Conservation (phyloP, 2,888 invertebrate genomes). For the Cybosia mesomella region DNA sequence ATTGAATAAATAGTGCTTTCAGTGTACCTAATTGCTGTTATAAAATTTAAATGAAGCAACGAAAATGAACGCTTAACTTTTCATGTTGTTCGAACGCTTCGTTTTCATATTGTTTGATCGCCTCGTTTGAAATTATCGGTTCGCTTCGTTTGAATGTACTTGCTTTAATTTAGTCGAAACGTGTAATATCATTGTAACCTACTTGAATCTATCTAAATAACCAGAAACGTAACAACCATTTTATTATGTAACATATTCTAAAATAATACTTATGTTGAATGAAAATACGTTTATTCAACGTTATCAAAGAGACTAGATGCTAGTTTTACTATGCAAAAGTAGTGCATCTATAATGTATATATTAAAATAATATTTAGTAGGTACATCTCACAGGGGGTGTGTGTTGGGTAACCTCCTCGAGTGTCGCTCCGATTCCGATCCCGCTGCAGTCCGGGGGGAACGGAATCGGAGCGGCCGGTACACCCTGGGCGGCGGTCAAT, state of each 20-base stretch:
- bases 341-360: background rate
- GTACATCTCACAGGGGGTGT: too few species aligned
- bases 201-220: constrained; percentile 27
- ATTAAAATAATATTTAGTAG: background rate
- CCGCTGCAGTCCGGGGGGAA: too few species aligned
- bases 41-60: background rate
- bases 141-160: background rate
- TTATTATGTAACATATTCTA: constrained; percentile 28
- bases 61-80: background rate
- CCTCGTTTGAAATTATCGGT: background rate
- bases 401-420: too few species aligned
- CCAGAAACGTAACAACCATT: constrained; percentile 44
- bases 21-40: background rate
- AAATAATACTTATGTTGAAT: constrained; percentile 25
- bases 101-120: background rate
- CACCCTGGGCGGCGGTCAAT: too few species aligned
- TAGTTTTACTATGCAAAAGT: constrained; percentile 36
- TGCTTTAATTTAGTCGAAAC: background rate
- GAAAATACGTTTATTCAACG: constrained; percentile 12
- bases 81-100: background rate
- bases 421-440: too few species aligned
- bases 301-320: constrained; percentile 45
- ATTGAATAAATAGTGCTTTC: background rate
- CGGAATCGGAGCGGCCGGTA: too few species aligned
- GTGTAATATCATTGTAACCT: constrained; percentile 8